Conservation (phyloP, 2,797 vertebrate species). For the Scolopax rusticola region DNA sequence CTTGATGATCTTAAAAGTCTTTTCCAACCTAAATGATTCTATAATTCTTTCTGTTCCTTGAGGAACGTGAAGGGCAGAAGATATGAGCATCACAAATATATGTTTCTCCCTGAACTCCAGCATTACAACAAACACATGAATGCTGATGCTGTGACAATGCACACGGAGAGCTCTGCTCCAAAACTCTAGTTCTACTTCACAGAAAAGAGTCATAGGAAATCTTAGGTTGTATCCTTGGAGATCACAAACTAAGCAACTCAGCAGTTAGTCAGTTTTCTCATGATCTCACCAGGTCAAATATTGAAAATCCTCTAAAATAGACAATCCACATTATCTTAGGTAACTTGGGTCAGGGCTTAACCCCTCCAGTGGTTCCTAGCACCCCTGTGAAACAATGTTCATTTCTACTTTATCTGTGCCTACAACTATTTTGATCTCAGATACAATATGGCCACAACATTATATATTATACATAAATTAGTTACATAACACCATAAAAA, state of each 20-base stretch:
- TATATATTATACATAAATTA: background rate
- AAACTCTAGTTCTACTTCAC: background rate
- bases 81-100: background rate
- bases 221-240: background rate
- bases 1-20: background rate
- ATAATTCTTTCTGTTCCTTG: background rate
- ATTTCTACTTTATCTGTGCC: background rate
- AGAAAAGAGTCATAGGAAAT: background rate
- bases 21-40: background rate
- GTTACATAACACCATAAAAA: background rate
- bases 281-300: background rate
- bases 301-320: background rate
- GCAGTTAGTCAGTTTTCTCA: background rate
- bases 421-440: background rate
- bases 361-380: background rate
- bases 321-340: background rate
- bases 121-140: background rate
- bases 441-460: background rate
- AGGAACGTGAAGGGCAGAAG: background rate
- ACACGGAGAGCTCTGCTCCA: background rate
- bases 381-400: background rate
- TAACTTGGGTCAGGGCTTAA: background rate
- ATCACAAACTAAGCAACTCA: background rate
- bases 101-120: background rate
- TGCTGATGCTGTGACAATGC: background rate